Conservation (phyloP, 2,113 vertebrate genomes). For the Lathamus discolor region DNA sequence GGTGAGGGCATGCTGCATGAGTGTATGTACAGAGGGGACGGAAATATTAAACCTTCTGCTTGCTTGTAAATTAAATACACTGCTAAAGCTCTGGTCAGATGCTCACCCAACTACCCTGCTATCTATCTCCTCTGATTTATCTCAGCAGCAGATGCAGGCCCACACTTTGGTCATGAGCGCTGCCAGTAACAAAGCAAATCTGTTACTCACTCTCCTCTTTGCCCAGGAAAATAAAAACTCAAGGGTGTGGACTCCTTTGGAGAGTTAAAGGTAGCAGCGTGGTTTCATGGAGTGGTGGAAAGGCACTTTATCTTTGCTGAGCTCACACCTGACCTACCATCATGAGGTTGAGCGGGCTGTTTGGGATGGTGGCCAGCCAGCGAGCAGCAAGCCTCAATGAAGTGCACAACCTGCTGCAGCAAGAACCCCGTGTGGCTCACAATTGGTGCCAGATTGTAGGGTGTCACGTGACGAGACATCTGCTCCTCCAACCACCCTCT, state of each 20-base stretch:
- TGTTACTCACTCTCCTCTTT: not conserved
- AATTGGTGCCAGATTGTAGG: not conserved
- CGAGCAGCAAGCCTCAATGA: not conserved
- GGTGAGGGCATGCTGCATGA: not conserved
- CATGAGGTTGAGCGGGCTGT: not conserved
- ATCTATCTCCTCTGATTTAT: slow-evolving; percentile 27
- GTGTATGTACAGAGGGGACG: not conserved
- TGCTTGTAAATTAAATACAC: slow-evolving; percentile 33
- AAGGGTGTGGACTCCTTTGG: not conserved
- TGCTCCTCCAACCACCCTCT: not conserved
- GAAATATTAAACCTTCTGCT: slow-evolving; percentile 20
- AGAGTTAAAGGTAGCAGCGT: not conserved
- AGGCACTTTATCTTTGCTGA: not conserved
- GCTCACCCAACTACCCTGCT: not conserved
- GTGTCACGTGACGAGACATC: not conserved
- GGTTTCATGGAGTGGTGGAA: not conserved
- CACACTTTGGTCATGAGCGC: not conserved
- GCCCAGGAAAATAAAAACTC: not conserved
- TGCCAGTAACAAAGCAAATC: not conserved
- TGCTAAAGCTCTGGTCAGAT: not conserved
- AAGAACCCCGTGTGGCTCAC: not conserved
- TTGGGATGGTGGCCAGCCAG: fast-evolving
- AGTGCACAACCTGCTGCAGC: not conserved
- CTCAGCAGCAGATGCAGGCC: slow-evolving; percentile 11
- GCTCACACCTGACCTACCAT: not conserved